Conservation (phyloP, 2,888 invertebrate species). For the Drosophila acutilabella region DNA sequence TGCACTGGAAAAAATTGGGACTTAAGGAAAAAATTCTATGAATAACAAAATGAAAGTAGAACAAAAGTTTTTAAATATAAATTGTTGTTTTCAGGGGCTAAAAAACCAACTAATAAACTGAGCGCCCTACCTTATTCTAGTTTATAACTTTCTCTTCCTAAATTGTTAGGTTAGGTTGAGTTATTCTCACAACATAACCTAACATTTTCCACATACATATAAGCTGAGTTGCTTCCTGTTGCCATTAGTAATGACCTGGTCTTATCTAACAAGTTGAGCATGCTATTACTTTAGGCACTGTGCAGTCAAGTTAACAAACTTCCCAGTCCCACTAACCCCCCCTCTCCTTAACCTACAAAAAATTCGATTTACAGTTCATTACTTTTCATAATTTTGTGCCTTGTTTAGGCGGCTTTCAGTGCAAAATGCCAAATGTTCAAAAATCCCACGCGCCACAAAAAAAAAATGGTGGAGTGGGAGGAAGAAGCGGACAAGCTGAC, state of each 20-base stretch:
- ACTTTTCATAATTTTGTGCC: constrained; percentile 71
- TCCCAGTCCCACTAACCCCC: background rate
- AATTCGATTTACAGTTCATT: constrained; percentile 75
- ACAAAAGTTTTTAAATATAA: too few relatives aligned
- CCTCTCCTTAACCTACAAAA: too few relatives aligned
- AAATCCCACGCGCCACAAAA: constrained; percentile 59
- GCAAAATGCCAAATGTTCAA: constrained; percentile 58
- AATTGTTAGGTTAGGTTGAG: constrained; percentile 1
- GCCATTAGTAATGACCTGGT: constrained; percentile 6
- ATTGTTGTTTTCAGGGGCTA: too few relatives aligned
- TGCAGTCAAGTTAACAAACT: constrained; percentile 23
- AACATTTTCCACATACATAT: background rate
- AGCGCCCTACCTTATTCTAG: too few relatives aligned
- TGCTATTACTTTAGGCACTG: constrained; percentile 25
- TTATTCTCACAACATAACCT: background rate
- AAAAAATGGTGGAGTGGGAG: background rate
- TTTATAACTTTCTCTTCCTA: too few relatives aligned
- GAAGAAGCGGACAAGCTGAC: background rate
- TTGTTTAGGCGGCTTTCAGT: constrained; percentile 22
- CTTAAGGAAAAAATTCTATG: too few relatives aligned
- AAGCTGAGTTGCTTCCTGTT: background rate
- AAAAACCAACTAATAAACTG: too few relatives aligned
- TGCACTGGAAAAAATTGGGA: too few relatives aligned
- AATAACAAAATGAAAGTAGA: too few relatives aligned
- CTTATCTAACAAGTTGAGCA: constrained; percentile 10